Base-by-base conservation (phyloP, 2,113 vertebrate species). In the Anser brachyrhynchus region DNA sequence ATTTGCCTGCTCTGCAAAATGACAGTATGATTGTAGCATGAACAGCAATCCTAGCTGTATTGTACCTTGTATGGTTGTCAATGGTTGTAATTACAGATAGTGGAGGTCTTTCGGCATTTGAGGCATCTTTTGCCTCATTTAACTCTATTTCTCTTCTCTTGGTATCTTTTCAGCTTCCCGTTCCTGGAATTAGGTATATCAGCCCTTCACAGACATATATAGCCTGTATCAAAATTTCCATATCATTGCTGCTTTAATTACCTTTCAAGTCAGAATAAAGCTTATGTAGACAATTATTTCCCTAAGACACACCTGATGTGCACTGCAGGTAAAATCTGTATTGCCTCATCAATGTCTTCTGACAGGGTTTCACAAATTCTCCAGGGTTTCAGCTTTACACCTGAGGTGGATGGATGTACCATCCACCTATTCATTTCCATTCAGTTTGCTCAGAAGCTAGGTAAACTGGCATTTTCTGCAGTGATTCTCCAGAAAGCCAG, bases 11-110 rank as follows among this genome's bases (percentile, higher is more conserved):
- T 82, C 20, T 72, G 39, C 13, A 39, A 65, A 82, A 69, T 17
- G 21, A 19, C 23, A 39, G 10, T 49, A 22, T 41, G 46, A 31
- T 1, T 51, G 28, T 31, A 89, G 5, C 20, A 35, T 11, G 29
- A 77, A 20, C 23, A 71, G 8, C 37, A 71, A 20, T 46, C 21
- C 41, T 19, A 51, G 10, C 7, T 84, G 22, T 22, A 61, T 67
- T 0, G 0, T 73, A 80, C 16, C 10, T 58, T 62, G 4, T 23
- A 54, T 7, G 7, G 31, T 9, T 82, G 31, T 23, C 28, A 87
- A 7, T 0, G 5, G 43, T 52, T 54, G 72, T 54, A 17, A 14
- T 78, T 17, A 64, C 2, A 17, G 39, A 35, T 5, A 46, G 29
- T 16, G 16, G 49, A 89, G 49, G 16, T 21, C 17, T 70, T 57